phyloP scores from a whole-genome alignment of 2,888 invertebrate genomes.

The Steinernema scapterisci region DNA sequence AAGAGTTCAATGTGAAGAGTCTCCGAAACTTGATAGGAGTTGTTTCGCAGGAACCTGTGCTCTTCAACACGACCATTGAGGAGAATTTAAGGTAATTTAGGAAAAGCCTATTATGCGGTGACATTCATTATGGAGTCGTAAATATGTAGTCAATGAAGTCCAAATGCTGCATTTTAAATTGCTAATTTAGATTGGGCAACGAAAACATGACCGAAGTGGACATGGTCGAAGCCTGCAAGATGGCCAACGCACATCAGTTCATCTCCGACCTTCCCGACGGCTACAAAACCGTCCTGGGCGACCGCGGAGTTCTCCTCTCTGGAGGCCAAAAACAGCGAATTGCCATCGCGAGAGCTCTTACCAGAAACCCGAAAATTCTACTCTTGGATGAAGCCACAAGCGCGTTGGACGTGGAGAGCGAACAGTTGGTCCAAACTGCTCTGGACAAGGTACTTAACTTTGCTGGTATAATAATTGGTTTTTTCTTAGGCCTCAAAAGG shows the following conservation, averaged over 20 bases:
- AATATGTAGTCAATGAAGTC: too few species aligned
- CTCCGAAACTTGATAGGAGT: conserved; percentile 68
- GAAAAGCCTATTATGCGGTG: neutral
- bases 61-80: conserved; percentile 72
- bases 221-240: conserved; percentile 60
- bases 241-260: conserved; percentile 70
- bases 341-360: conserved; percentile 60
- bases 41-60: conserved; percentile 72
- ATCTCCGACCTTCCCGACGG: conserved; percentile 55
- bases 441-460: neutral
- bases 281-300: conserved; percentile 46
- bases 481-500: conserved; percentile 59
- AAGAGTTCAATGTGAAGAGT: conserved; percentile 70
- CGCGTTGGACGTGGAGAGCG: conserved; percentile 69
- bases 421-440: conserved; percentile 34
- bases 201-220: conserved; percentile 50
- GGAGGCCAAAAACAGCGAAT: conserved; percentile 58
- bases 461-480: neutral
- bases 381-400: conserved; percentile 40
- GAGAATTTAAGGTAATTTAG: conserved; percentile 69
- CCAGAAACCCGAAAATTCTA: conserved; percentile 45
- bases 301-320: conserved; percentile 45
- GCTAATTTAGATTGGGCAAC: conserved; percentile 43
- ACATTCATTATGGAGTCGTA: too few species aligned
- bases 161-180: too few species aligned